Evolutionary conservation across 1,140 invertebrate species (phyloP).

Genomic region (Limonius californicus): DNA sequence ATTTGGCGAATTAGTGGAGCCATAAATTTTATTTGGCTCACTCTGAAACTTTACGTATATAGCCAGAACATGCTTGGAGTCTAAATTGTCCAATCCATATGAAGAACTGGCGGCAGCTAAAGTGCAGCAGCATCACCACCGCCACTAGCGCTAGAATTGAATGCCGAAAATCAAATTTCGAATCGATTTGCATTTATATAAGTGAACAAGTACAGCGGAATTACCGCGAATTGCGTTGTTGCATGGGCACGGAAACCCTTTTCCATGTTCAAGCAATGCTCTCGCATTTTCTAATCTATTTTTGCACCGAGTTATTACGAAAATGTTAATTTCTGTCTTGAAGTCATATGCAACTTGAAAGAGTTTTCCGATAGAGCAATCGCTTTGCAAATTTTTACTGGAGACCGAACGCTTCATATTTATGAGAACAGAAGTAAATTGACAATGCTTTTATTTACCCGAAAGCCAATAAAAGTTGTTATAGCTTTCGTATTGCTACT

Average conservation of each 20-base stretch:
- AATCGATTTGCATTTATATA: constrained; percentile 13
- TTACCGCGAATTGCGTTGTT: background rate
- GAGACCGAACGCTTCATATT: constrained; percentile 2
- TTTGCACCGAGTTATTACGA: too few relatives aligned
- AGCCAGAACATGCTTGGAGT: background rate
- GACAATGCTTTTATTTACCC: constrained; percentile 11
- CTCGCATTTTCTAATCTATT: too few relatives aligned
- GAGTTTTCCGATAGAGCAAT: background rate
- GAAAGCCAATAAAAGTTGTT: constrained; percentile 11
- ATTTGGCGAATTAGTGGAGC: background rate
- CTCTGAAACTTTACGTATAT: constrained; percentile 11
- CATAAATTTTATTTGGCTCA: constrained; percentile 10
- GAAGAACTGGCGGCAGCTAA: background rate
- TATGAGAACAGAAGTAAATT: constrained; percentile 14
- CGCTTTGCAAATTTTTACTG: constrained; percentile 8
- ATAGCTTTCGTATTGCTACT: constrained; percentile 4
- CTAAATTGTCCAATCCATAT: constrained; percentile 5
- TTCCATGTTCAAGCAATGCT: too few relatives aligned
- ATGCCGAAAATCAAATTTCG: constrained; percentile 4
- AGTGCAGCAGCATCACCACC: background rate
- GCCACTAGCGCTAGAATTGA: background rate
- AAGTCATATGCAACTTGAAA: too few relatives aligned
- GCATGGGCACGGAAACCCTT: too few relatives aligned
- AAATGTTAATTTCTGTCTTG: too few relatives aligned
- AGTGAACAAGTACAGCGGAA: constrained; percentile 1